Evolutionary conservation across 2,888 invertebrate genomes (phyloP).

Genomic region (Eudemis profundana): DNA sequence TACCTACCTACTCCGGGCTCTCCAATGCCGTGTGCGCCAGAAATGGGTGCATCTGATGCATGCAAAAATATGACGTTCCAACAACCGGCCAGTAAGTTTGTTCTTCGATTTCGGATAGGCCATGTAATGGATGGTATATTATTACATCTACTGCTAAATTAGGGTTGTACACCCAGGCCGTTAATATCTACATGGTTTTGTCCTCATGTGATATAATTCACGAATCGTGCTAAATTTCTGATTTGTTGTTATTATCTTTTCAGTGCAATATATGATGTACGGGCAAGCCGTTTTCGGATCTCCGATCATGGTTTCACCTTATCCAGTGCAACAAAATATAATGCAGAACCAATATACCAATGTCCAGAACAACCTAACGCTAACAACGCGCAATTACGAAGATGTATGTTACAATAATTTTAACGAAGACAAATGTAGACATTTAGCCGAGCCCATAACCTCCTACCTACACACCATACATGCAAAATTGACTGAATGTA

Average conservation of each 20-base stretch:
- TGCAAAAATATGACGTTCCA: conserved; percentile 43
- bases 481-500: no score
- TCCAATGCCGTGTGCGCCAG: conserved; percentile 30
- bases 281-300: conserved; percentile 76
- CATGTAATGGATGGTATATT: no score
- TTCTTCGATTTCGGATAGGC: no score
- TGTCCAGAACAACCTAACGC: conserved; percentile 50
- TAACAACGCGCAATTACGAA: conserved; percentile 60
- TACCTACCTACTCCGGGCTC: conserved; percentile 52
- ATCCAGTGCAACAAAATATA: conserved; percentile 52
- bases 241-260: no score
- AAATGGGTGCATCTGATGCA: background rate
- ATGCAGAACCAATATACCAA: conserved; percentile 49
- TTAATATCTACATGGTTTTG: no score
- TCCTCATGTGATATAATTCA: no score
- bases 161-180: no score
- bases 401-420: conserved; percentile 61
- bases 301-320: conserved; percentile 86
- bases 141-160: no score
- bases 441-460: no score
- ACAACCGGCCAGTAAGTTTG: conserved; percentile 51
- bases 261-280: conserved; percentile 87
- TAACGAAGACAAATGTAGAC: no score
- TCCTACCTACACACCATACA: no score
- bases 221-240: no score